Base-by-base conservation (phyloP, 2,888 invertebrate species). In the Cataglyphis altisquamis region DNA sequence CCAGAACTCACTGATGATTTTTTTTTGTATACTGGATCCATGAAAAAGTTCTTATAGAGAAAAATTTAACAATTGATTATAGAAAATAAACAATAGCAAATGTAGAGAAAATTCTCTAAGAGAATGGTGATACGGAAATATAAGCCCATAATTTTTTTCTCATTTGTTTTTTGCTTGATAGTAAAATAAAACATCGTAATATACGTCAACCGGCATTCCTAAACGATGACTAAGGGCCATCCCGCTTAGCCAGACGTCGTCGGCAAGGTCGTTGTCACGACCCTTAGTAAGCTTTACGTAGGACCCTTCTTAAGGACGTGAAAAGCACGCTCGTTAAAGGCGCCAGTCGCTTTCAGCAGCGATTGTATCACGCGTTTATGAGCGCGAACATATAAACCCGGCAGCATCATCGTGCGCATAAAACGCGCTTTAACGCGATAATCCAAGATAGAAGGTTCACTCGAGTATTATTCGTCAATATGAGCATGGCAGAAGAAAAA, bases 161-260 rank as follows among this genome's bases (percentile, higher is more conserved):
- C 55, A 48, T 29, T 52, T 52, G 64, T 62, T 74, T 15, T 15
- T 57, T 21, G 29, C n/a, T 64, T 83, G 86, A 87, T 85, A 86
- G 85, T 77, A 89, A 88, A 86, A 41, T 78, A 78, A 68, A 32
- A 39, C 10, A 12, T 74, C 67, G 81, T 84, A 85, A 48, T 74
- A 86, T 55, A 57, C 78, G 83, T 90, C 82, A 75, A 84, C 82
- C 87, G 88, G 86, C 91, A 92, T 92, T 92, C 91, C 91, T 89
- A 18, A 66, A 64, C 85, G 92, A 92, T 92, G 92, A 92, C 92
- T 92, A 92, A 92, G 91, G 89, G 84, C 88, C 88, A 77, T 85
- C 78, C 85, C 85, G 45, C 21, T 74, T 67, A 72, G 77, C 15
- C 66, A 78, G 72, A 81, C 83, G 87, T 90, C 83, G 86, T 90